Conservation (phyloP, 2,113 vertebrate genomes). For the Myrmecophaga tridactyla region DNA sequence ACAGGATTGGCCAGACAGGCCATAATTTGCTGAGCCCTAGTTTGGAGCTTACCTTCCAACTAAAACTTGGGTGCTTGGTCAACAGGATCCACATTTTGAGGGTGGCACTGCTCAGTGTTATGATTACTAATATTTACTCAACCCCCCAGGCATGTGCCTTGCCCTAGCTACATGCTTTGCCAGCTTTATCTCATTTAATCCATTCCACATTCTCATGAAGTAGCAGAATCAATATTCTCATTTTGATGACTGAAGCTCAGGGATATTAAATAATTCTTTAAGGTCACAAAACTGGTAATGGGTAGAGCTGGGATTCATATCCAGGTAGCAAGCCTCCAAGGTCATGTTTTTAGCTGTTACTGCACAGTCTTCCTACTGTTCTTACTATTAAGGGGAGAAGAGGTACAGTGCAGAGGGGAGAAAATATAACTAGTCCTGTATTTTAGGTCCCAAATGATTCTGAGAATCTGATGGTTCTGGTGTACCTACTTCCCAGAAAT, state of each 20-base stretch:
- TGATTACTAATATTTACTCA: neutral
- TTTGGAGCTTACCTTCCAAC: neutral
- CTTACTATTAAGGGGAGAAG: neutral
- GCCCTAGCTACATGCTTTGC: neutral
- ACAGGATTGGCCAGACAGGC: neutral
- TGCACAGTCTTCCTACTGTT: neutral
- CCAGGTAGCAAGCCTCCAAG: neutral
- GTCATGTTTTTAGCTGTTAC: neutral
- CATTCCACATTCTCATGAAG: neutral
- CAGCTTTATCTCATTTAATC: neutral
- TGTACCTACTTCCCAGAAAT: neutral
- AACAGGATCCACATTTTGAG: neutral
- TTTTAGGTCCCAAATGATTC: neutral
- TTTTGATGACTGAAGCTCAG: neutral
- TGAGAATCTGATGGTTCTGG: neutral
- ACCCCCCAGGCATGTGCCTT: neutral
- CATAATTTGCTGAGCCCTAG: neutral
- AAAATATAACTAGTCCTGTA: neutral
- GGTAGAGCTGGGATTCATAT: neutral
- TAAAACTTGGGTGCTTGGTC: neutral
- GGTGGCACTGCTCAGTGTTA: neutral
- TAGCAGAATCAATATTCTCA: neutral
- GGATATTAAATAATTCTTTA: neutral
- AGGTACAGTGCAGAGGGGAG: neutral
- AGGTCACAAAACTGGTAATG: neutral